Evolutionary conservation across 37 sponge, comb jelly and placozoan genomes (phyloP), one percentile per base, ranked within the genome.

Genomic region (Axinella damicornis): DNA sequence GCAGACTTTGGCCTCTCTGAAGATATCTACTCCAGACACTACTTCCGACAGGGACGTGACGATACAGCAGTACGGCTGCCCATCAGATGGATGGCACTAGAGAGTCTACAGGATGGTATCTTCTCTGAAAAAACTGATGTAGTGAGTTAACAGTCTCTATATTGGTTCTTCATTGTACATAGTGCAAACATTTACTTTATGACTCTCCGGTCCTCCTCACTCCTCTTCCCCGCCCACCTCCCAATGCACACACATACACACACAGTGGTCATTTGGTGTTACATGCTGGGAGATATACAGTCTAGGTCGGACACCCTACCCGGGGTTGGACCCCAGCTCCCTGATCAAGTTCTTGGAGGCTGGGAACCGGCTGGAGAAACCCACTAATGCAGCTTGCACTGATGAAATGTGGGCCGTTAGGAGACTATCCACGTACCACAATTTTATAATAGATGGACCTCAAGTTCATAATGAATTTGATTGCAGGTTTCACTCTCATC

Each of bases 281-380:
- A 62, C 64, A 62, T 62, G 64, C 28, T 62, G 64, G 64, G 64
- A 62, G 28, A 27, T 62, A 62, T 62, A 13, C 64, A 62, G 64
- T 62, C 64, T 62, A 2, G 64, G 64, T 28, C 64, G 64, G 11
- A 28, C 12, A 11, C 64, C 64, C 24, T 62, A 62, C 11, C 64
- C 64, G 5, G 64, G 27, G 5, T 2, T 62, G 64, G 64, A 27
- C 28, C 64, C 64, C 24, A 13, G 2, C 24, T 24, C 24, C 5
- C 27, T 62, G 5, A 12, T 62, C 28, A 27, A 62, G 24, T 62
- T 62, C 12, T 12, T 62, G 24, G 64, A 62, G 27, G 28, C 27
- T 13, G 64, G 64, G 64, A 28, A 24, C 5, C 24, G 64, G 11
- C 28, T 62, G 64, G 28, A 62, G 28, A 62, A 24, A 28, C 64